Conservation (phyloP, 1,140 invertebrate species). For the Drosophila ambigua region DNA sequence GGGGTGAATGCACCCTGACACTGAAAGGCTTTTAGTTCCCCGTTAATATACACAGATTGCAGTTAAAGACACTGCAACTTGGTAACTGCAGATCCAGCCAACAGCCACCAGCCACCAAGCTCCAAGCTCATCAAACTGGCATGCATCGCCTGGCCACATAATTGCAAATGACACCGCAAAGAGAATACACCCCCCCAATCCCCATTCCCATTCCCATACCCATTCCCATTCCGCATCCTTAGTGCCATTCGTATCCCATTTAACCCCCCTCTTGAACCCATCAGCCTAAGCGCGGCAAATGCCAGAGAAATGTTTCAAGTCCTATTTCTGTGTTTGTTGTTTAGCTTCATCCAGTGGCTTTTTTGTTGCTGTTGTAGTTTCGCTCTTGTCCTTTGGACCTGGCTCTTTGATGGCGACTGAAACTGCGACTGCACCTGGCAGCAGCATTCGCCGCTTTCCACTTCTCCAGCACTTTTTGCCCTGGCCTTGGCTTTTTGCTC, state of each 20-base stretch:
- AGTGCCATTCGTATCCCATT: not conserved
- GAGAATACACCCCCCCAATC: slow-evolving; percentile 4
- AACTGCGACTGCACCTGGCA: slow-evolving; percentile 48
- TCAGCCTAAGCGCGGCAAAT: slow-evolving; percentile 1
- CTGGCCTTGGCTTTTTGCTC: slow-evolving; percentile 50
- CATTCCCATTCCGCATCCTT: not conserved
- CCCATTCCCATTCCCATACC: not conserved
- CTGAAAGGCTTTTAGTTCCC: slow-evolving; percentile 25
- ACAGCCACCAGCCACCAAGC: too few relatives aligned
- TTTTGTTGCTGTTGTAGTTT: slow-evolving; percentile 12
- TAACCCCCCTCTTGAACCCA: not conserved
- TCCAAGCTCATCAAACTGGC: slow-evolving; percentile 39
- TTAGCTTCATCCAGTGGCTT: slow-evolving; percentile 21
- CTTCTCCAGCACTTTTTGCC: slow-evolving; percentile 66
- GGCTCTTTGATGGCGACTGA: slow-evolving; percentile 51
- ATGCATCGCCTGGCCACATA: slow-evolving; percentile 57
- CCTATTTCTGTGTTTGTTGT: slow-evolving; percentile 44
- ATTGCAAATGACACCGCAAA: slow-evolving; percentile 68
- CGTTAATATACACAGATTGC: slow-evolving; percentile 33
- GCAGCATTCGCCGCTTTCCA: slow-evolving; percentile 43
- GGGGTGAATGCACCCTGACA: not conserved
- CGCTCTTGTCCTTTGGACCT: slow-evolving; percentile 68
- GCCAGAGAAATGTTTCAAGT: slow-evolving; percentile 64
- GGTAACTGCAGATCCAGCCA: slow-evolving; percentile 1
- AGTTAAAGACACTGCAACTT: slow-evolving; percentile 11